phyloP scores from a whole-genome alignment of 2,888 invertebrate species.

The Apamea monoglypha region DNA sequence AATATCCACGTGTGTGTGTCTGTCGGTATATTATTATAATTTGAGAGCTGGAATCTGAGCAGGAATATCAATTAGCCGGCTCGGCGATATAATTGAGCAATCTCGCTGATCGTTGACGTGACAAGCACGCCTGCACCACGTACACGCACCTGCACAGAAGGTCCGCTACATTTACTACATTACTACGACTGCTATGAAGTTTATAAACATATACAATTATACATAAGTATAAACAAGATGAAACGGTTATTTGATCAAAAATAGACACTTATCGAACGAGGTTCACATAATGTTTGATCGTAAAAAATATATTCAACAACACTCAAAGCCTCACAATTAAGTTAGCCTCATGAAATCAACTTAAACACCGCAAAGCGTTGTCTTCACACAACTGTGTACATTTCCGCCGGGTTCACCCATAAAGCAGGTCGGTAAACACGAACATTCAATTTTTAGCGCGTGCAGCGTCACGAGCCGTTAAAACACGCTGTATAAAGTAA shows the following conservation, averaged over 20 bases:
- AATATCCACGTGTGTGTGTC: background rate
- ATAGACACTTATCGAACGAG: background rate
- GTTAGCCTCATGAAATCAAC: background rate
- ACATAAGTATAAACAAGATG: background rate
- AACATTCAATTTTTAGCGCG: conserved; percentile 31
- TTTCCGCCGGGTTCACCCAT: conserved; percentile 20
- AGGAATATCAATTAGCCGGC: conserved; percentile 50
- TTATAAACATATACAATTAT: background rate
- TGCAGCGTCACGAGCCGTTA: conserved; percentile 11
- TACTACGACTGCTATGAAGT: background rate
- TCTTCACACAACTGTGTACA: conserved; percentile 5
- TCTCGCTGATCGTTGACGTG: conserved; percentile 41
- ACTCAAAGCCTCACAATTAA: background rate
- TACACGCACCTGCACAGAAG: background rate
- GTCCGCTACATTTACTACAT: background rate
- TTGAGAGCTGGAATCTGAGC: conserved; percentile 18
- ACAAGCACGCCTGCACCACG: background rate
- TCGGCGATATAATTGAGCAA: conserved; percentile 45
- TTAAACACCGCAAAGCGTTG: background rate
- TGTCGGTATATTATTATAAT: conserved; percentile 12
- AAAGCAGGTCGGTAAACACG: conserved; percentile 27
- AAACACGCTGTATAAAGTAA: conserved; percentile 45
- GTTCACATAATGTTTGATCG: background rate
- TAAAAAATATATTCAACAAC: background rate
- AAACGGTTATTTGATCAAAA: background rate